phyloP scores from a whole-genome alignment of 2,888 invertebrate species.

The Ectropis crepuscularia region DNA sequence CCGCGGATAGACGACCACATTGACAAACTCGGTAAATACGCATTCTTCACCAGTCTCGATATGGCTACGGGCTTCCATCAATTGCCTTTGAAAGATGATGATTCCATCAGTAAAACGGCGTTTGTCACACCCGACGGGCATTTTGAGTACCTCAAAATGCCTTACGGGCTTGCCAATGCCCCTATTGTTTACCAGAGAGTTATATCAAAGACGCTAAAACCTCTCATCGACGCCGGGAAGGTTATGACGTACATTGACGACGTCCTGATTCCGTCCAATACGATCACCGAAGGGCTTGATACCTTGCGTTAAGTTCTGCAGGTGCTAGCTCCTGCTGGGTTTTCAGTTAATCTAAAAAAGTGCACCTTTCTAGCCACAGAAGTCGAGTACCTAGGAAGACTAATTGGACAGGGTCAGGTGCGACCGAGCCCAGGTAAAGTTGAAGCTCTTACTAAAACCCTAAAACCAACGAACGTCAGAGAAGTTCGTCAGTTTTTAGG shows the following conservation, averaged over 20 bases:
- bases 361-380: slow-evolving; percentile 32
- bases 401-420: slow-evolving; percentile 42
- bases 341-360: slow-evolving; percentile 41
- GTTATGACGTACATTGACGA: slow-evolving; percentile 34
- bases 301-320: not conserved
- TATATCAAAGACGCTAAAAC: slow-evolving; percentile 25
- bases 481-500: slow-evolving; percentile 43
- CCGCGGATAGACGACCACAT: slow-evolving; percentile 41
- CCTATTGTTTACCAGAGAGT: too few species aligned
- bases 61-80: slow-evolving; percentile 40
- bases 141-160: slow-evolving; percentile 20
- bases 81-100: slow-evolving; percentile 31
- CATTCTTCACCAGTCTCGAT: slow-evolving; percentile 38
- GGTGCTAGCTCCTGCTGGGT: slow-evolving; percentile 33
- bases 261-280: slow-evolving; percentile 10
- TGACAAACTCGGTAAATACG: slow-evolving; percentile 34
- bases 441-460: slow-evolving; percentile 38
- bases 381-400: slow-evolving; percentile 44
- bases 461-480: slow-evolving; percentile 38
- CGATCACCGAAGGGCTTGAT: not conserved
- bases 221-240: slow-evolving; percentile 13
- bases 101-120: slow-evolving; percentile 32
- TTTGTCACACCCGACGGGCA: too few species aligned
- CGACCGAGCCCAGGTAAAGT: slow-evolving; percentile 42
- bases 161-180: too few species aligned